Evolutionary conservation across 2,113 vertebrate species (phyloP), one percentile per base, ranked within the genome.

Genomic region (Struthidea cinerea): DNA sequence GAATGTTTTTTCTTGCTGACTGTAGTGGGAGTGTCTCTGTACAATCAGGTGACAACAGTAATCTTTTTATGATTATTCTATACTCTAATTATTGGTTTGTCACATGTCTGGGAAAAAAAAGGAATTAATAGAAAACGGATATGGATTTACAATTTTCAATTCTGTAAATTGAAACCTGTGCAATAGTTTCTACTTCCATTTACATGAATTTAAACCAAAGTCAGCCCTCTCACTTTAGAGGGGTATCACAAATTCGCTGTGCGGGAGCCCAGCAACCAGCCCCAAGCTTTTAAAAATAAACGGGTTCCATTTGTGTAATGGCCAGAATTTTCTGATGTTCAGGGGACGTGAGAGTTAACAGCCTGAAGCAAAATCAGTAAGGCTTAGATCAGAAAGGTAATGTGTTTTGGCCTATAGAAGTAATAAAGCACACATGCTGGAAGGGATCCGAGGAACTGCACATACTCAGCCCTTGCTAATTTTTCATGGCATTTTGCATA

Each of bases 401-500:
- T 81, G 57, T 63, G 70, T 79, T 96, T 95, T 89, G 93, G 84
- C 53, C 86, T 77, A 69, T 59, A 35, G 74, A 94, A 95, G 89
- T 87, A 93, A 73, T 46, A 83, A 37, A 80, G 57, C 44, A 79
- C 65, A 82, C 77, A 76, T 65, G 73, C 77, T 96, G 87, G 87
- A 95, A 93, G 81, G 84, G n/a, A 78, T 87, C 57, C 81, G 44
- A 76, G 53, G 49, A 57, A 85, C 74, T 49, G 42, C 61, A 83
- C 65, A 50, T 85, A 39, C 26, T 83, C 74, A 87, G 69, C 50
- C 59, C 35, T 56, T 77, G 33, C 39, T 95, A 80, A 92, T 95
- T 94, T 96, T 95, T 96, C 78, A 96, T 1, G 1, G 46, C 55
- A 68, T 83, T 97, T 94, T 92, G 88, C 85, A 67, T 92, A 47